Evolutionary conservation across 2,888 invertebrate genomes (phyloP).

Genomic region (Physocephala rufipes): DNA sequence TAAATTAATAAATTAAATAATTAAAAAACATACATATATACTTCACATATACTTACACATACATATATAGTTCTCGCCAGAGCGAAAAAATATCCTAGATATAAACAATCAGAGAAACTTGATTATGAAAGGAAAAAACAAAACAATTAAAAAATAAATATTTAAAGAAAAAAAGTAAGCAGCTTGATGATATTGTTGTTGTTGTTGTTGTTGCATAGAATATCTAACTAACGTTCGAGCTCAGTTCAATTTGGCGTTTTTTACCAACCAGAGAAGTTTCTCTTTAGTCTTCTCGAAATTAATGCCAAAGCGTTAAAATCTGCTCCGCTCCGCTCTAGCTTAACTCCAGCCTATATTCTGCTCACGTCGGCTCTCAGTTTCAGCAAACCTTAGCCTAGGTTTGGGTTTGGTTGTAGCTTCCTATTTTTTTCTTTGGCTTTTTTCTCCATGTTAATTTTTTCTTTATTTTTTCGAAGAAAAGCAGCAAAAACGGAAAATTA

Average conservation of each 20-base stretch:
- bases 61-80: not conserved
- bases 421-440: slow-evolving; percentile 29
- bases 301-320: too few species aligned
- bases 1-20: too few species aligned
- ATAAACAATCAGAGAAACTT: slow-evolving; percentile 31
- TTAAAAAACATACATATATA: too few species aligned
- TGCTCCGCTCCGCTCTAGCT: not conserved
- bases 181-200: too few species aligned
- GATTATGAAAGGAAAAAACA: slow-evolving; percentile 45
- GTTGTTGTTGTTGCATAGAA: too few species aligned
- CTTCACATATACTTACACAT: too few species aligned
- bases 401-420: not conserved
- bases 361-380: too few species aligned
- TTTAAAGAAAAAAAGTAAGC: slow-evolving; percentile 52
- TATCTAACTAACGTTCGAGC: too few species aligned
- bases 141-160: slow-evolving; percentile 50
- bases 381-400: too few species aligned
- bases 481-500: slow-evolving; percentile 49
- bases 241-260: too few species aligned
- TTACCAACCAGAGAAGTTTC: not conserved
- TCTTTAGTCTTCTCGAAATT: slow-evolving; percentile 4
- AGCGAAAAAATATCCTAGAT: slow-evolving; percentile 10
- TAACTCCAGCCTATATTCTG: too few species aligned
- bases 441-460: slow-evolving; percentile 22
- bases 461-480: slow-evolving; percentile 38